These are phyloP conservation scores for Agonopterix alstromeriana DNA, from an alignment of 2,888 invertebrate species.

Conservation along the genomic window DNA sequence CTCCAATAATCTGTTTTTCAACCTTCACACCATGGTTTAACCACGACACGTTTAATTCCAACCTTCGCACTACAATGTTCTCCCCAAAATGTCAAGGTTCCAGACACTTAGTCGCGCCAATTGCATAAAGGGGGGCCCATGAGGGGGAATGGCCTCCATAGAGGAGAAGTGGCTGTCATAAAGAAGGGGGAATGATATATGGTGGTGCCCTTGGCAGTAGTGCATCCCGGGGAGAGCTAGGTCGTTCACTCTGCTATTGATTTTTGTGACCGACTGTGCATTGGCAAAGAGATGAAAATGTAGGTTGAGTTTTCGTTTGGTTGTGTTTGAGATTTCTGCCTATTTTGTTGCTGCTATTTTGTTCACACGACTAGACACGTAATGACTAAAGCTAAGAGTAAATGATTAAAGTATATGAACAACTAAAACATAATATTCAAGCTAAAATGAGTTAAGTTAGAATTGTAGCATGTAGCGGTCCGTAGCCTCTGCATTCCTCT, in stretches of 20 bases:
- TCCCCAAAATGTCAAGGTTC: not conserved
- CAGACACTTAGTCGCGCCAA: not conserved
- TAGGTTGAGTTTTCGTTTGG: not conserved
- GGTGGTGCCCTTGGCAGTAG: conserved; percentile 7
- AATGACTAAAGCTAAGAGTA: no score
- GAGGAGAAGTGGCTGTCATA: not conserved
- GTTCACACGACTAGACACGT: no score
- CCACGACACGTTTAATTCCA: no score
- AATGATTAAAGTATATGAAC: no score
- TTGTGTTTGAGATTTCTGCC: no score
- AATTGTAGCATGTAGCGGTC: no score
- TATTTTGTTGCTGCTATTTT: no score
- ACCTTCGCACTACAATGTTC: not conserved
- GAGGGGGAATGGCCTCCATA: not conserved
- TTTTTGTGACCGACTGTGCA: conserved; percentile 8
- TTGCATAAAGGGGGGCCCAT: not conserved
- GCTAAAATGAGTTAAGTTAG: no score
- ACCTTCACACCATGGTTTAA: no score
- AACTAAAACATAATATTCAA: no score
- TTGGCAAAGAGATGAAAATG: not conserved
- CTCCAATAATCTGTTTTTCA: no score
- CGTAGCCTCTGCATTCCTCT: no score
- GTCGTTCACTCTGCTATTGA: conserved; percentile 7
- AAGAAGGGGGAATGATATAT: conserved; percentile 1
- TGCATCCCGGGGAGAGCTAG: conserved; percentile 5